Conservation (phyloP, 1,140 invertebrate genomes). For the Drosophila sucinea region DNA sequence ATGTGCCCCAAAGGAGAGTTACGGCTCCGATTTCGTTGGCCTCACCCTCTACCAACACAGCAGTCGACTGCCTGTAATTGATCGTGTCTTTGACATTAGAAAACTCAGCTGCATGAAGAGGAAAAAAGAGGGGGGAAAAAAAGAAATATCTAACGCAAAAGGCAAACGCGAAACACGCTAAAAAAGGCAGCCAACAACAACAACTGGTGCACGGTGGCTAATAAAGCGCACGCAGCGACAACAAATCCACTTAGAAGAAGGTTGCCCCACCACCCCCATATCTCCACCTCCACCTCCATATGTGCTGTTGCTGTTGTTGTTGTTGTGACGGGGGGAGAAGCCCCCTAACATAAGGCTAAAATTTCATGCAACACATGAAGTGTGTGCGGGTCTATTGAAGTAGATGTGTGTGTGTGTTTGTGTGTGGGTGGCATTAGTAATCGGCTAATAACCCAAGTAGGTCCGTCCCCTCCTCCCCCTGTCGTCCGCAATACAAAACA, state of each 20-base stretch:
- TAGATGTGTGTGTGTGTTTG: slow-evolving; percentile 18
- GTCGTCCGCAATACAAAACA: neutral
- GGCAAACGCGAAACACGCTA: slow-evolving; percentile 29
- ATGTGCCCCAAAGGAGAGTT: slow-evolving; percentile 27
- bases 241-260: slow-evolving; percentile 56
- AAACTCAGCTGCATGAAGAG: slow-evolving; percentile 48
- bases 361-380: slow-evolving; percentile 1
- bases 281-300: neutral
- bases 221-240: slow-evolving; percentile 58
- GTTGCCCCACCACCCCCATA: neutral
- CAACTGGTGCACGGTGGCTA: slow-evolving; percentile 61
- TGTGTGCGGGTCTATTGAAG: slow-evolving; percentile 26
- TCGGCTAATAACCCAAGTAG: slow-evolving; percentile 35
- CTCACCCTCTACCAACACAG: slow-evolving; percentile 29
- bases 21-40: slow-evolving; percentile 16
- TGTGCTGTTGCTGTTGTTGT: neutral
- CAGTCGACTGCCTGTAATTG: slow-evolving; percentile 56
- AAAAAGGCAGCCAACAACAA: slow-evolving; percentile 16
- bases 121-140: too few species aligned
- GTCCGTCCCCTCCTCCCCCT: neutral
- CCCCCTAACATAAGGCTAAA: slow-evolving; percentile 12
- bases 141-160: slow-evolving; percentile 33
- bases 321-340: neutral
- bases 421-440: slow-evolving; percentile 21
- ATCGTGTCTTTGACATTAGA: slow-evolving; percentile 65